Base-by-base conservation (phyloP, 37 sponge, comb jelly and placozoan genomes). In the Bolinopsis microptera region DNA sequence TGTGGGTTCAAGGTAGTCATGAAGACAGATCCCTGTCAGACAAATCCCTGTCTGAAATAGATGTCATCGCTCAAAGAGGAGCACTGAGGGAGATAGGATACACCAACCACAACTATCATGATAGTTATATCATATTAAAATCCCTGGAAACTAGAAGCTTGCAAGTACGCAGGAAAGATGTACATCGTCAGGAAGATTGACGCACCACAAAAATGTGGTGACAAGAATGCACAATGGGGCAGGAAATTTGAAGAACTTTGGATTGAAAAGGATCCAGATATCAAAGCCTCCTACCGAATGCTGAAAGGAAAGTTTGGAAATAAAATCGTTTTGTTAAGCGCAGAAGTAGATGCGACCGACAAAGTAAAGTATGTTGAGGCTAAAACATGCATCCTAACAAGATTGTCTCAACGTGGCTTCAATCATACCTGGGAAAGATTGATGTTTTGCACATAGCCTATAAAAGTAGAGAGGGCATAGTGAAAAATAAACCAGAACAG, bases 101-200 rank as follows among this genome's bases (percentile, higher is more conserved):
- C 26, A 70, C 74, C 5, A 70, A 70, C 74, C 74, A 28, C 30
- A 22, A 70, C 30, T 28, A n/a, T 3, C n/a, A n/a, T n/a, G n/a
- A n/a, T n/a, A n/a, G n/a, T n/a, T n/a, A n/a, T n/a, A n/a, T n/a
- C n/a, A n/a, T 70, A 28, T 70, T 24, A 70, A 22, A 70, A n/a
- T 70, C 26, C 74, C 25, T 70, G 74, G 74, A 70, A 70, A 22
- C 21, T 70, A 2, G 74, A 70, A 70, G 74, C 30, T 70, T 70
- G 74, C 30, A 70, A 70, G 30, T 70, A 24, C 28, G 30, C 5
- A 22, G 30, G 30, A 70, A 70, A 70, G 74, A 9, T 70, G 28
- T 70, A 70, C 74, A 70, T 70, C 28, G 21, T 9, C 5, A 70
- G 30, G 21, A 26, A 70, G 25, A n/a, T 9, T 8, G 74, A 70